phyloP scores from a whole-genome alignment of 2,113 vertebrate genomes.

The Hemiscyllium ocellatum region DNA sequence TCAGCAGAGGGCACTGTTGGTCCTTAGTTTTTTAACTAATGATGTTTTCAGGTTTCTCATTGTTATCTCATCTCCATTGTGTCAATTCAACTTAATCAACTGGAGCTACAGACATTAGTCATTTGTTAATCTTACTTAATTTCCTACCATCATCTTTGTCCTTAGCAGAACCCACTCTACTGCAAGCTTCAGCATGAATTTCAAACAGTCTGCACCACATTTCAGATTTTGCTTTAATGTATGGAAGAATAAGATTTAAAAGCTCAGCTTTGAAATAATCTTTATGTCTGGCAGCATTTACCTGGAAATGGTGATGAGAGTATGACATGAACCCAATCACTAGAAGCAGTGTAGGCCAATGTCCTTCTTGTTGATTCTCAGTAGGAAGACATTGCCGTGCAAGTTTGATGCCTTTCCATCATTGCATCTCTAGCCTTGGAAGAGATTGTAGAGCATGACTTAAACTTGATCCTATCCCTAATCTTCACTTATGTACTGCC shows the following conservation, averaged over 20 bases:
- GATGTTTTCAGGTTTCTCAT: neutral
- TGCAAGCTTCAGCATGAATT: neutral
- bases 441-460: neutral
- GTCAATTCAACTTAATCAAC: neutral
- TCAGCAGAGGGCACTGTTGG: conserved; percentile 9
- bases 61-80: neutral
- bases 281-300: neutral
- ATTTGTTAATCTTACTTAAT: conserved; percentile 23
- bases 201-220: neutral
- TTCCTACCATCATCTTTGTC: neutral
- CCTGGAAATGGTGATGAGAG: neutral
- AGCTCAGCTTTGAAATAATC: neutral
- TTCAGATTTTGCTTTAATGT: neutral
- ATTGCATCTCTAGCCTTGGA: neutral
- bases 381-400: neutral
- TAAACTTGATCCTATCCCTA: neutral
- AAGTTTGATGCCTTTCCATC: neutral
- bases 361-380: neutral
- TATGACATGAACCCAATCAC: neutral
- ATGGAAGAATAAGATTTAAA: neutral
- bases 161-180: neutral
- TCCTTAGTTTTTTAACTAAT: neutral
- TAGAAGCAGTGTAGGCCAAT: neutral
- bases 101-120: conserved; percentile 18
- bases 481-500: neutral